These are phyloP conservation scores for Ochotona curzoniae DNA, from an alignment of 2,113 vertebrate genomes.

Conservation along the genomic window DNA sequence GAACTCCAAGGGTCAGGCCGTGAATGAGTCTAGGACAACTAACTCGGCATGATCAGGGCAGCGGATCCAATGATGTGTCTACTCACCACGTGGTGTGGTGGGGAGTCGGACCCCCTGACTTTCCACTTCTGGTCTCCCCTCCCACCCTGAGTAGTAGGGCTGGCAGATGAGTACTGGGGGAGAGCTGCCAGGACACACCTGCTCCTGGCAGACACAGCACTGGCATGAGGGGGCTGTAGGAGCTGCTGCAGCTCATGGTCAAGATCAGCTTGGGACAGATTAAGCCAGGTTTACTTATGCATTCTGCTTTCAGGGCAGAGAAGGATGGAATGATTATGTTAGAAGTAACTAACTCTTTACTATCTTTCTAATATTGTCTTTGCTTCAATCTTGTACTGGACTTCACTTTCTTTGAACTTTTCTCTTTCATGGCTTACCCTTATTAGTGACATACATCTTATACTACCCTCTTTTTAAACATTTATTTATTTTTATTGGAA, in stretches of 20 bases:
- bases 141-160: not conserved
- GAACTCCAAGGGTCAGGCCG: not conserved
- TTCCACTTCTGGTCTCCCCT: too few relatives aligned
- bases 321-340: not conserved
- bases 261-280: not conserved
- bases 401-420: slow-evolving; percentile 38
- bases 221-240: not conserved
- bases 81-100: not conserved
- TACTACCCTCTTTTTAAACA: not conserved
- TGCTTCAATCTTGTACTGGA: not conserved
- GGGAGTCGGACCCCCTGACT: too few relatives aligned
- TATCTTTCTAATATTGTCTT: slow-evolving; percentile 9
- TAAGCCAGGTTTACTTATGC: not conserved
- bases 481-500: too few relatives aligned
- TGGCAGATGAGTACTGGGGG: not conserved
- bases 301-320: slow-evolving; percentile 31
- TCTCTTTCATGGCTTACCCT: not conserved
- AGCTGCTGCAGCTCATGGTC: not conserved
- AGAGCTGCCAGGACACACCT: not conserved
- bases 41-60: not conserved
- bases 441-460: not conserved
- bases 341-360: not conserved
- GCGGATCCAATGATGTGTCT: not conserved
- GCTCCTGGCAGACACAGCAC: not conserved
- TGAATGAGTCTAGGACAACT: not conserved